Evolutionary conservation across 2,113 vertebrate species (phyloP).

Genomic region (Micronycteris hirsuta): DNA sequence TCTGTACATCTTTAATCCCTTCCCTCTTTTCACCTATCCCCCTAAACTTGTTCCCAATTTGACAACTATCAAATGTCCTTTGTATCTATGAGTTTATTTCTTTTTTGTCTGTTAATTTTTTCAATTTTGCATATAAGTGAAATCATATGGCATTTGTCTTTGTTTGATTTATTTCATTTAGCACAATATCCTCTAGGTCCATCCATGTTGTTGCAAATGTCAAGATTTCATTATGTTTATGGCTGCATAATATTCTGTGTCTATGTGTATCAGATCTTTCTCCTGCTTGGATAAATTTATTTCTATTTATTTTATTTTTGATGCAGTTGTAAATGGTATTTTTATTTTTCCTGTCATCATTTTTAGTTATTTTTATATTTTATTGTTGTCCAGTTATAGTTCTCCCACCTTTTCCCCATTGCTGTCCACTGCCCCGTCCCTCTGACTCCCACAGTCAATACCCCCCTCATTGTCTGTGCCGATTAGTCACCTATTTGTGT

Average conservation of each 20-base stretch:
- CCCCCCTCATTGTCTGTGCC: too few species aligned
- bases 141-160: not conserved
- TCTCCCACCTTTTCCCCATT: too few species aligned
- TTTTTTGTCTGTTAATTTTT: not conserved
- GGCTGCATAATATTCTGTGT: not conserved
- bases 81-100: not conserved
- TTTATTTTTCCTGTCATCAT: not conserved
- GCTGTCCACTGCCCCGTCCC: too few species aligned
- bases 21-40: not conserved
- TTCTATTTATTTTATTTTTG: not conserved
- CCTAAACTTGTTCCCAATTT: not conserved
- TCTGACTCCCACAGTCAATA: too few species aligned
- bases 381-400: too few species aligned
- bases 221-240: not conserved
- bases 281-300: not conserved
- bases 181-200: not conserved
- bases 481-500: too few species aligned
- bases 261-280: not conserved
- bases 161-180: not conserved
- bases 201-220: not conserved
- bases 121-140: not conserved
- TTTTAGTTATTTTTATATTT: too few species aligned
- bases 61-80: not conserved
- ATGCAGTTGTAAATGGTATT: not conserved
- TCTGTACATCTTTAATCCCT: not conserved